Evolutionary conservation across 2,797 vertebrate genomes (phyloP).

Genomic region (Falco naumanni): DNA sequence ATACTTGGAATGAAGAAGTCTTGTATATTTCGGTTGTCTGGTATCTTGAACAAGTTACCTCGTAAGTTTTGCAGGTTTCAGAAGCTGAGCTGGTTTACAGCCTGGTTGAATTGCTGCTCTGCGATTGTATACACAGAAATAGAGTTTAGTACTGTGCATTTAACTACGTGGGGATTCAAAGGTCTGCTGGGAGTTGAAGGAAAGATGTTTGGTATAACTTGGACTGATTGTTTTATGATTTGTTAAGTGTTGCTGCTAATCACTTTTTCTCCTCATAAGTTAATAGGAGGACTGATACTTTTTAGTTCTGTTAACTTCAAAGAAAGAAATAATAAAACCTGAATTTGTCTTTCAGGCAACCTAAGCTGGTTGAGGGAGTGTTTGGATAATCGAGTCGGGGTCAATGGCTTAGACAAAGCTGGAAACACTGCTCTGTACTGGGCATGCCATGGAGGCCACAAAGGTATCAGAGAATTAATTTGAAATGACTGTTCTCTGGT

Average conservation of each 20-base stretch:
- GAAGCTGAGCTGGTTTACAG: background rate
- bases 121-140: background rate
- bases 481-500: background rate
- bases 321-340: background rate
- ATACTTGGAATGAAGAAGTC: background rate
- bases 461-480: constrained; percentile 79
- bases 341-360: constrained; percentile 86
- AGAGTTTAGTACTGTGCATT: background rate
- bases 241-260: background rate
- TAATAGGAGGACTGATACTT: background rate
- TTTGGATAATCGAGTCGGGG: constrained; percentile 94
- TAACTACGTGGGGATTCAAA: background rate
- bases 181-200: background rate
- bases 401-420: constrained; percentile 96
- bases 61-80: background rate
- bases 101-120: background rate
- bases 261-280: background rate
- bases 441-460: constrained; percentile 96
- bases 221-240: background rate
- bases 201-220: background rate
- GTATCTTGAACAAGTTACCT: background rate
- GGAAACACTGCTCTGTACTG: constrained; percentile 98
- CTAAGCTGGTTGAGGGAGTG: constrained; percentile 97
- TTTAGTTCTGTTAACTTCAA: background rate
- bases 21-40: background rate